phyloP scores from a whole-genome alignment of 92 coral and sea anemone genomes.

The Palythoa grandiflora region DNA sequence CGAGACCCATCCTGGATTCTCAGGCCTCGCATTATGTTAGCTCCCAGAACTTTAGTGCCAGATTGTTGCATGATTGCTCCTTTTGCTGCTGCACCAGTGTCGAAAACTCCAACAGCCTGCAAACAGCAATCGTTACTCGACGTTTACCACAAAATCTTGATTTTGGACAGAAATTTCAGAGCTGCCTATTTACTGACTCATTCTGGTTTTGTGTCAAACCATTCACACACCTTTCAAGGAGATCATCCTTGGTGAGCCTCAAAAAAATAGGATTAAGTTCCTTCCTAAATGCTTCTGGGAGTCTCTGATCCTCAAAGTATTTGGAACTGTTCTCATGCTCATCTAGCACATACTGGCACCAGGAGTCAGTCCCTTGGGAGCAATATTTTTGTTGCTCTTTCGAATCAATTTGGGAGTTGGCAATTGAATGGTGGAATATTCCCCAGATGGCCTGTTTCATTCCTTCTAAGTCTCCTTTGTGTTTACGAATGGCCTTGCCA shows the following conservation, averaged over 20 bases:
- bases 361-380: slow-evolving; percentile 47
- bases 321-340: slow-evolving; percentile 13
- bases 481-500: not conserved
- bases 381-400: slow-evolving; percentile 59
- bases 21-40: slow-evolving; percentile 12
- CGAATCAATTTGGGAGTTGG: slow-evolving; percentile 5
- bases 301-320: slow-evolving; percentile 38
- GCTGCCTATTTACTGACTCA: slow-evolving; percentile 70
- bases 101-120: slow-evolving; percentile 57
- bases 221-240: slow-evolving; percentile 53
- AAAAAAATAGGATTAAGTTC: slow-evolving; percentile 46
- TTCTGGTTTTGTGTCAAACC: slow-evolving; percentile 72
- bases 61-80: slow-evolving; percentile 42
- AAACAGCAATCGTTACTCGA: slow-evolving; percentile 49
- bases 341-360: slow-evolving; percentile 70
- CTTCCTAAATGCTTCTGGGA: slow-evolving; percentile 47
- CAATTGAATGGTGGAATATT: slow-evolving; percentile 48
- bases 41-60: slow-evolving; percentile 14
- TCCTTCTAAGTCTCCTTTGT: not conserved
- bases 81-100: slow-evolving; percentile 72
- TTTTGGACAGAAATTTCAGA: slow-evolving; percentile 68
- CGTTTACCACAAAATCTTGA: slow-evolving; percentile 51
- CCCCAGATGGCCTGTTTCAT: slow-evolving; percentile 5
- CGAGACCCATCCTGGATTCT: slow-evolving; percentile 16
- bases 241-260: slow-evolving; percentile 55